phyloP scores from a whole-genome alignment of 1,140 invertebrate species.

The Nymphalis io region DNA sequence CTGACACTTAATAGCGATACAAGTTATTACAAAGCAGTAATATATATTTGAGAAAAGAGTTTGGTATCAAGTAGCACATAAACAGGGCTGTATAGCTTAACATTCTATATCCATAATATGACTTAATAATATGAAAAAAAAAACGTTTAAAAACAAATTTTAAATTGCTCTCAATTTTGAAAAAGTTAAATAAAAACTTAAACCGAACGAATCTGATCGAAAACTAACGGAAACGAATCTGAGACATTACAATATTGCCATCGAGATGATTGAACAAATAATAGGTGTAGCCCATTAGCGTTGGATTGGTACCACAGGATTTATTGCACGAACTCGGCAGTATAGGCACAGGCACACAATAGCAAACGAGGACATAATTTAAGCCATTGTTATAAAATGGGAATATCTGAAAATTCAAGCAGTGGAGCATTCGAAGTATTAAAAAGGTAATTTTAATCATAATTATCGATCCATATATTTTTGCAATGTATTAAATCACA shows the following conservation, averaged over 20 bases:
- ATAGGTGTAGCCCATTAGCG: conserved; percentile 54
- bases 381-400: conserved; percentile 48
- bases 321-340: conserved; percentile 49
- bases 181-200: too few species aligned
- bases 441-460: conserved; percentile 1
- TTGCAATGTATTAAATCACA: neutral
- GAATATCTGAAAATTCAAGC: conserved; percentile 38
- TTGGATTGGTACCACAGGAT: conserved; percentile 46
- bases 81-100: too few species aligned
- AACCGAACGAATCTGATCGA: too few species aligned
- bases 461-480: neutral
- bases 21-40: too few species aligned
- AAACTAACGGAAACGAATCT: too few species aligned
- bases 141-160: too few species aligned
- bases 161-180: too few species aligned
- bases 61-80: too few species aligned
- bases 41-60: too few species aligned
- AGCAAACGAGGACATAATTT: conserved; percentile 51
- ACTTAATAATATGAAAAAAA: too few species aligned
- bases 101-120: too few species aligned
- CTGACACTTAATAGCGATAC: too few species aligned
- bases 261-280: conserved; percentile 29
- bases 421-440: conserved; percentile 17
- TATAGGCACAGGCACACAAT: conserved; percentile 50
- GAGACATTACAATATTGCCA: neutral